These are phyloP conservation scores for Oscheius sp. DNA, from an alignment of 2,888 invertebrate genomes.

Conservation along the genomic window DNA sequence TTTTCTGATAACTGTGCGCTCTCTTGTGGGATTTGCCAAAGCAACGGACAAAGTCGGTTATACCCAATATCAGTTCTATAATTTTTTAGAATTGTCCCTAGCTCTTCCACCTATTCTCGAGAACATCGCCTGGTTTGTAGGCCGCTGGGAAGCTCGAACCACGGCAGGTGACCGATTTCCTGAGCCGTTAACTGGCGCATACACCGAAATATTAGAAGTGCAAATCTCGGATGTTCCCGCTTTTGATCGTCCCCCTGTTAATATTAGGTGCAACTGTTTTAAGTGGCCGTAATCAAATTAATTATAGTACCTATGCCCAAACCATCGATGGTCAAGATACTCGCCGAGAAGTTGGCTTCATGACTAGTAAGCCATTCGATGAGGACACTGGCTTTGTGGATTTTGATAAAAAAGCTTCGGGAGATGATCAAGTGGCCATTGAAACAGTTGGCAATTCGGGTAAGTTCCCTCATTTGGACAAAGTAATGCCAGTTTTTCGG, in stretches of 20 bases:
- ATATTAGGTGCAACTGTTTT: slow-evolving; percentile 59
- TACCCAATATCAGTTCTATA: too few species aligned
- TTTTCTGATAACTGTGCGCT: slow-evolving; percentile 71
- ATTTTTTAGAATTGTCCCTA: slow-evolving; percentile 54
- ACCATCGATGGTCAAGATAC: slow-evolving; percentile 59
- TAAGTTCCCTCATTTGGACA: slow-evolving; percentile 28
- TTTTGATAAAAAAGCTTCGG: slow-evolving; percentile 54
- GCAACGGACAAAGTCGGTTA: slow-evolving; percentile 55
- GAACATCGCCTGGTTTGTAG: slow-evolving; percentile 69
- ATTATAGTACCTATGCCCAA: slow-evolving; percentile 46
- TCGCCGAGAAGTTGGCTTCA: slow-evolving; percentile 65
- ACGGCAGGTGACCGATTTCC: slow-evolving; percentile 61
- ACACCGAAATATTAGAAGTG: slow-evolving; percentile 65
- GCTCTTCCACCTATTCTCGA: slow-evolving; percentile 70
- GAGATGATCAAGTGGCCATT: slow-evolving; percentile 66
- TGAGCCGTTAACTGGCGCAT: slow-evolving; percentile 58
- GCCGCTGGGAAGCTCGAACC: slow-evolving; percentile 66
- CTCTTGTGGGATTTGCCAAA: slow-evolving; percentile 62
- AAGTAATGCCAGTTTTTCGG: too few species aligned
- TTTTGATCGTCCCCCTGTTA: slow-evolving; percentile 71
- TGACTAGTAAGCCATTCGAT: slow-evolving; percentile 66
- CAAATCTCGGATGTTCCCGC: slow-evolving; percentile 64
- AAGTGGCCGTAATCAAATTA: not conserved
- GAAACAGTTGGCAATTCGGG: slow-evolving; percentile 68
- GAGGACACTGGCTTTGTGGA: slow-evolving; percentile 70